Evolutionary conservation across 1,140 invertebrate species (phyloP), one percentile per base, ranked within the genome.

Genomic region (Eupristina koningsbergeri): DNA sequence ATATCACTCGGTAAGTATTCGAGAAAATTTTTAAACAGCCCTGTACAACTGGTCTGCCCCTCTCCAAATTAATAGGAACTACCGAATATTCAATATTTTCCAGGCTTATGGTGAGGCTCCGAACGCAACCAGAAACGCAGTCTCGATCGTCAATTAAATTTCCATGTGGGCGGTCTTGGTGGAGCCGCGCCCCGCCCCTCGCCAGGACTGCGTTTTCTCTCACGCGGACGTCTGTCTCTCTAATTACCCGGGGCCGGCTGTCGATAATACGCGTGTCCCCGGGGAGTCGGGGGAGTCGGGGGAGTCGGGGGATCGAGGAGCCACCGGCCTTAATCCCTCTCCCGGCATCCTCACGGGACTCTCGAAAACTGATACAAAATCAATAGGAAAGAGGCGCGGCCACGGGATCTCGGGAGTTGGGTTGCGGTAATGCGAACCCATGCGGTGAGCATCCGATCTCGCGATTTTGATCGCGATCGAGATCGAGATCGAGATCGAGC

Each of bases 301-400:
- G 39, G 67, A 3, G 67, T 41, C 6, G 34, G 39, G 53, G 26
- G 26, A 58, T n/a, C n/a, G n/a, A n/a, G 15, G 15, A 17, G 22
- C 5, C 22, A 58, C 22, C 19, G 26, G 8, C 22, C 26, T 41
- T 41, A 41, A 71, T 71, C 67, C 67, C 53, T 58, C 22, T 50
- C 13, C 13, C 15, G 47, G 8, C 7, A 2, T 8, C 17, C 47
- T 17, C 64, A 17, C 34, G 64, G 64, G 34, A 69, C 34, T 9
- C 13, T 69, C 47, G 47, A 71, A 71, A 71, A 31, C 67, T 36
- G 67, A 71, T 71, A 22, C 36, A 36, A 71, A 71, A 71, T 71
- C 67, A 71, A 71, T 71, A 71, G 34, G 22, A 71, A 6, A 36
- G 67, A n/a, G 34, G 19, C 67, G 22, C 67, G 39, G 39, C 19